These are phyloP conservation scores for Centruroides sculpturatus DNA, from an alignment of 1,140 invertebrate species.

Conservation along the genomic window DNA sequence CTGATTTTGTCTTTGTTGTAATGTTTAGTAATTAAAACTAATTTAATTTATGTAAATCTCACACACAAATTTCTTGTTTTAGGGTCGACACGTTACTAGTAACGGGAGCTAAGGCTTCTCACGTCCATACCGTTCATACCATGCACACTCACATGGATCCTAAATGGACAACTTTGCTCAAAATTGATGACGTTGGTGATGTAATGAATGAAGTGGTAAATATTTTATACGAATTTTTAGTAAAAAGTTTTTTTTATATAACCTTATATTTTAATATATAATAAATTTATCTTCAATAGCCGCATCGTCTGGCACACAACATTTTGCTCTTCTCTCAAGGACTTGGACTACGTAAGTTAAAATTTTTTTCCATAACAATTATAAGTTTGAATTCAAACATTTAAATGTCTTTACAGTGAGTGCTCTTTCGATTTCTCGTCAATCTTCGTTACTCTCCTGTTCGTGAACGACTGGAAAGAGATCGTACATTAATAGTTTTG, in stretches of 20 bases:
- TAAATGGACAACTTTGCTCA: constrained; percentile 59
- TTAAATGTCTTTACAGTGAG: constrained; percentile 3
- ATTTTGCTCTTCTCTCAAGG: too few relatives aligned
- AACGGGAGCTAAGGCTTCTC: constrained; percentile 62
- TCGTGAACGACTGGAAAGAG: too few relatives aligned
- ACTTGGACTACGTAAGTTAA: neutral
- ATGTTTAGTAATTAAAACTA: too few relatives aligned
- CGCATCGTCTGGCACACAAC: too few relatives aligned
- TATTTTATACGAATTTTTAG: neutral
- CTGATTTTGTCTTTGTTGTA: too few relatives aligned
- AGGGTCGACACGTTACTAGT: constrained; percentile 56
- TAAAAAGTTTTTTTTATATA: neutral
- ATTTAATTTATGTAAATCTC: too few relatives aligned
- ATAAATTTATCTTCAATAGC: too few relatives aligned
- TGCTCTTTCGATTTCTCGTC: constrained; percentile 7
- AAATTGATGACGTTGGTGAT: constrained; percentile 60
- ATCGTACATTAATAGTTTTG: too few relatives aligned
- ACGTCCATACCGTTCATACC: constrained; percentile 51
- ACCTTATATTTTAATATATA: neutral
- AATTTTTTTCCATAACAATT: neutral
- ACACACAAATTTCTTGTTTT: too few relatives aligned
- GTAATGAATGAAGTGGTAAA: constrained; percentile 50
- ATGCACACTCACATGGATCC: constrained; percentile 55
- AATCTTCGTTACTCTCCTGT: neutral
- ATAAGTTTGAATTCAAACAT: neutral